These are phyloP conservation scores for Oncorhynchus gorbuscha DNA, from an alignment of 2,113 vertebrate species.

Conservation along the genomic window DNA sequence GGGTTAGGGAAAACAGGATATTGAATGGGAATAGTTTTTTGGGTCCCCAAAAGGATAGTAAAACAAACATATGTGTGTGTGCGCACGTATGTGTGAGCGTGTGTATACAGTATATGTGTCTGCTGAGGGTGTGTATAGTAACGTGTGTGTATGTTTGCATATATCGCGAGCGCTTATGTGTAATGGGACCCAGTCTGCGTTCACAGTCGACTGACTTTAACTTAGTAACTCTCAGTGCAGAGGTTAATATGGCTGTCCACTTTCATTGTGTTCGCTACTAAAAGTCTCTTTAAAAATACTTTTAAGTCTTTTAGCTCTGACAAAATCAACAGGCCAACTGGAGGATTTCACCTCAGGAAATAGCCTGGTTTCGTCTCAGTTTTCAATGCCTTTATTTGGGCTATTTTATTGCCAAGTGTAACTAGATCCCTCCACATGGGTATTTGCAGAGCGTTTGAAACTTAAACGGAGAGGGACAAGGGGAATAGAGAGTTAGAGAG, in stretches of 20 bases:
- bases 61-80: no score
- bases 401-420: slow-evolving; percentile 74
- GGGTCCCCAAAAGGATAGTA: no score
- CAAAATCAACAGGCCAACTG: slow-evolving; percentile 56
- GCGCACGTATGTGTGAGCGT: no score
- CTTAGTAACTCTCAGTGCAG: slow-evolving; percentile 51
- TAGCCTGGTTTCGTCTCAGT: slow-evolving; percentile 55
- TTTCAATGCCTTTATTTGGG: slow-evolving; percentile 72
- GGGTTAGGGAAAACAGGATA: no score
- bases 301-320: slow-evolving; percentile 22
- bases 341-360: slow-evolving; percentile 66
- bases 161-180: not conserved
- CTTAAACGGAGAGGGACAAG: slow-evolving; percentile 66
- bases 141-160: no score
- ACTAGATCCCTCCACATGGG: slow-evolving; percentile 68
- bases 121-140: no score
- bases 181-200: slow-evolving; percentile 57
- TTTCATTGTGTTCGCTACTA: slow-evolving; percentile 54
- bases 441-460: slow-evolving; percentile 75
- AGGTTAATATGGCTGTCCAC: slow-evolving; percentile 51
- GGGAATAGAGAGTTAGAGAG: slow-evolving; percentile 59
- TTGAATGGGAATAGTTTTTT: no score
- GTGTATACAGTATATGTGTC: no score
- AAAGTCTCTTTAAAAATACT: slow-evolving; percentile 36
- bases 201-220: slow-evolving; percentile 44